These are phyloP conservation scores for Propithecus coquereli DNA, from an alignment of 2,113 vertebrate species.

Conservation along the genomic window DNA sequence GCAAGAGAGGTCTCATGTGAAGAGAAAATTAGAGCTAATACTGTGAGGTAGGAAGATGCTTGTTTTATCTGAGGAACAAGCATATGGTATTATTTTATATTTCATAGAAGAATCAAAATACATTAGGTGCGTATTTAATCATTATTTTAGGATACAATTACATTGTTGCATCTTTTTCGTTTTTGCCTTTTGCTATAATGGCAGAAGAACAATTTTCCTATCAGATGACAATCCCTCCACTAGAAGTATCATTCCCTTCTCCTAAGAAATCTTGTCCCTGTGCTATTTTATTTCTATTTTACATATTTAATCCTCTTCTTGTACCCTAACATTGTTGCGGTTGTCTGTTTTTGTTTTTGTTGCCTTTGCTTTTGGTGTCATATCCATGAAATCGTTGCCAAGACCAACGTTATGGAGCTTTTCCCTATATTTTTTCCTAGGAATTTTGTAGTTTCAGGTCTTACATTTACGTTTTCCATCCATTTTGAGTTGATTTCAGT, in stretches of 20 bases:
- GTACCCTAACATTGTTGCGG: neutral
- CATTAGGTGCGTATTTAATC: neutral
- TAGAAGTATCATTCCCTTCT: neutral
- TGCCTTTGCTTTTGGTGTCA: neutral
- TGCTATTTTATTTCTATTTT: neutral
- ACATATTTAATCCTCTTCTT: neutral
- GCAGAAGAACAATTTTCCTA: too few species aligned
- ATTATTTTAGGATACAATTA: neutral
- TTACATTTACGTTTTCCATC: neutral
- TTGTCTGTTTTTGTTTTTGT: neutral
- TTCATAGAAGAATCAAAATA: neutral
- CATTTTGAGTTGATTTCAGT: neutral
- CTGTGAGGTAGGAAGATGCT: neutral
- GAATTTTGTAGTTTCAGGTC: neutral
- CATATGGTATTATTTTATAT: neutral
- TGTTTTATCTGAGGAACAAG: neutral
- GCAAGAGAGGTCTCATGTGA: neutral
- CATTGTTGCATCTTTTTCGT: too few species aligned
- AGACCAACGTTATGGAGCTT: neutral
- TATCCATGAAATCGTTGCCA: neutral
- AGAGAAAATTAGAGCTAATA: neutral
- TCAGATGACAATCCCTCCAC: neutral
- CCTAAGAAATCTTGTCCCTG: neutral
- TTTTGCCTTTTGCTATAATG: neutral
- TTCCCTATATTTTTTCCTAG: neutral